phyloP scores from a whole-genome alignment of 1,140 invertebrate species.

The Drosophila hydei region DNA sequence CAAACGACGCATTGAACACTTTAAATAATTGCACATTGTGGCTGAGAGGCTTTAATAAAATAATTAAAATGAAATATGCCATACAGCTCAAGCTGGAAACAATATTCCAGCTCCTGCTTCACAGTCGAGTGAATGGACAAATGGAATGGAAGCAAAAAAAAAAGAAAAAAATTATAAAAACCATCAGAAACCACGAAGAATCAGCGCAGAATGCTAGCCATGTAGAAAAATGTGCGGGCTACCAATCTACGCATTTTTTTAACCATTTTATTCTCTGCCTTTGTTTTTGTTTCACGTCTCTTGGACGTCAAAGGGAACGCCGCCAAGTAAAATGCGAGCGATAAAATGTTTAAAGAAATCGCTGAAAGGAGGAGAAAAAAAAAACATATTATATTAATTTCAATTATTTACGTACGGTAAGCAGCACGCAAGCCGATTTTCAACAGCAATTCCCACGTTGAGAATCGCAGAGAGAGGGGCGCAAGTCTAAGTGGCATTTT shows the following conservation, averaged over 20 bases:
- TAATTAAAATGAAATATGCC: constrained; percentile 76
- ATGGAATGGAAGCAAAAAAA: background rate
- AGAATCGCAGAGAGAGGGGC: constrained; percentile 39
- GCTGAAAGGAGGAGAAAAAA: constrained; percentile 35
- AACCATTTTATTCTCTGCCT: constrained; percentile 19
- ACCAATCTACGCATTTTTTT: constrained; percentile 76
- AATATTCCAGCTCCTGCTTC: constrained; percentile 29
- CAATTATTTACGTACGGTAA: constrained; percentile 64
- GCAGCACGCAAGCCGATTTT: constrained; percentile 38
- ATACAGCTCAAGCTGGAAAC: constrained; percentile 30
- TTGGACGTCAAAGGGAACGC: constrained; percentile 60
- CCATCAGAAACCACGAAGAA: constrained; percentile 25
- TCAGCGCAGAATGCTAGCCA: constrained; percentile 49
- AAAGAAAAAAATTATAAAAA: constrained; percentile 7
- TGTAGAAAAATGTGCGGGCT: constrained; percentile 69
- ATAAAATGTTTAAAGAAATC: constrained; percentile 66
- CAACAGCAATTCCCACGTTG: constrained; percentile 32
- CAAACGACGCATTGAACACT: constrained; percentile 49
- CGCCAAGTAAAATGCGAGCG: constrained; percentile 48
- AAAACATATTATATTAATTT: constrained; percentile 71
- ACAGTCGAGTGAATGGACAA: constrained; percentile 50
- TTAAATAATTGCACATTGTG: constrained; percentile 71
- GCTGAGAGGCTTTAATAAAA: constrained; percentile 67
- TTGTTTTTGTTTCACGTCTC: constrained; percentile 17
- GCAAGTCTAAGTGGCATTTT: constrained; percentile 54